A percentile compares a stretch with the other conserved stretches of the same genome.
Conservation (phyloP, 30 jellyfish, hydroid and myxozoan species). For the Morbakka virulenta region DNA sequence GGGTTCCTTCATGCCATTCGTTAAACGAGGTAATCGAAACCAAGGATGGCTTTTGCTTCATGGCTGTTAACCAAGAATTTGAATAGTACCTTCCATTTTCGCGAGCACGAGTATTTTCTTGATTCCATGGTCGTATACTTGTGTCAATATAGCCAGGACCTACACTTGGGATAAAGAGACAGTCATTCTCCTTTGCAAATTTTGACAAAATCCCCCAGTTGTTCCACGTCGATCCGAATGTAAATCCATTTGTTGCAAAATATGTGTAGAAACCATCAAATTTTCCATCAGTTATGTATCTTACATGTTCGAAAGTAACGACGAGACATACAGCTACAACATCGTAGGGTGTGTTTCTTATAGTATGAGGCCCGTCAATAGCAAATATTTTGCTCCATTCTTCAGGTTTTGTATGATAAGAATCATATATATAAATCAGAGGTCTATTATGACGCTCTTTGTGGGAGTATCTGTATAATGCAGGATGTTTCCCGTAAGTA, state of each 20-base stretch:
- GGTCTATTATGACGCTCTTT: constrained; percentile 51
- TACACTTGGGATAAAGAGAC: constrained; percentile 82
- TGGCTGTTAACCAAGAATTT: constrained; percentile 76
- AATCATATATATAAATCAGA: constrained; percentile 78
- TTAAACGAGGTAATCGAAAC: constrained; percentile 88
- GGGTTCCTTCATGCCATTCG: constrained; percentile 99
- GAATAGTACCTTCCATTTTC: constrained; percentile 65
- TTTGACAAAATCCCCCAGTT: constrained; percentile 70
- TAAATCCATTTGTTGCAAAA: constrained; percentile 93
- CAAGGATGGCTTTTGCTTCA: constrained; percentile 43
- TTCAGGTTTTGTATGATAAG: constrained; percentile 77
- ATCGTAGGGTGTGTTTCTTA: constrained; percentile 81
- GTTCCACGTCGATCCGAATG: constrained; percentile 87
- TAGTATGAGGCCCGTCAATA: constrained; percentile 47
- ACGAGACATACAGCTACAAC: constrained; percentile 68
- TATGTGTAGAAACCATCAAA: constrained; percentile 96
- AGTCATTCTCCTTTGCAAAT: constrained; percentile 34
- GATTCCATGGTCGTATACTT: constrained; percentile 94
- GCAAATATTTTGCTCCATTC: constrained; percentile 71
- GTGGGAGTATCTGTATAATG: constrained; percentile 47
- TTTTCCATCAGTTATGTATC: constrained; percentile 67
- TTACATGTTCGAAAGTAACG: constrained; percentile 58
- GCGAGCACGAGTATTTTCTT: constrained; percentile 74
- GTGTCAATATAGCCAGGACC: constrained; percentile 98
- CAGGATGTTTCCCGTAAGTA: constrained; percentile 56